A percentile compares a stretch with the other conserved stretches of the same genome.
phyloP scores from a whole-genome alignment of 64 coral and sea anemone genomes.

The Stichodactyla helianthus region DNA sequence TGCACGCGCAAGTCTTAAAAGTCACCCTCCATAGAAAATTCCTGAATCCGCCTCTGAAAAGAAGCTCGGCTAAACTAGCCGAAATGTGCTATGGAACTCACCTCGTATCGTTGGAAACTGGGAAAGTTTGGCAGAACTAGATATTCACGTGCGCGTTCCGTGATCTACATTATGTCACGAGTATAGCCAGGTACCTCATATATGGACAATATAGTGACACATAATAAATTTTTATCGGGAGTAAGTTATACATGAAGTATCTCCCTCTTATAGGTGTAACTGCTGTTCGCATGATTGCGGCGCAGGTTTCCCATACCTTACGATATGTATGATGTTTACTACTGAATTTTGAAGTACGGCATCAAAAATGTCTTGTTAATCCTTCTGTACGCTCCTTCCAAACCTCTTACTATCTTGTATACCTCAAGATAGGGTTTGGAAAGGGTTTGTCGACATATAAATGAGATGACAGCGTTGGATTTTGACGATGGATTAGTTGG shows the following conservation, averaged over 20 bases:
- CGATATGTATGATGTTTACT: neutral
- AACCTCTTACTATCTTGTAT: neutral
- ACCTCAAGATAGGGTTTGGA: neutral
- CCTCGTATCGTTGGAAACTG: too few species aligned
- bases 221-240: too few species aligned
- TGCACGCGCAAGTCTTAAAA: too few species aligned
- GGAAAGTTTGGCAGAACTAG: too few species aligned
- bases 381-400: neutral
- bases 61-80: too few species aligned
- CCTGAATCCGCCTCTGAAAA: too few species aligned
- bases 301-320: neutral
- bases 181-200: neutral
- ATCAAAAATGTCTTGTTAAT: neutral
- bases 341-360: neutral
- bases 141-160: neutral
- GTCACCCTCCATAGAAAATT: too few species aligned
- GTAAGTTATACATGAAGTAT: too few species aligned
- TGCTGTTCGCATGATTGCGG: neutral
- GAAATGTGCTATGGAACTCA: too few species aligned
- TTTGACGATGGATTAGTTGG: slow-evolving; percentile 59
- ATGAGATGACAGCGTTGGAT: slow-evolving; percentile 64
- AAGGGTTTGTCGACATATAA: neutral
- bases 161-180: neutral
- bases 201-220: too few species aligned
- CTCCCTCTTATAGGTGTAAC: neutral